A percentile compares a stretch with the other conserved stretches of the same genome.
Conservation (phyloP, 2,888 invertebrate species). For the Eupithecia subumbrata region DNA sequence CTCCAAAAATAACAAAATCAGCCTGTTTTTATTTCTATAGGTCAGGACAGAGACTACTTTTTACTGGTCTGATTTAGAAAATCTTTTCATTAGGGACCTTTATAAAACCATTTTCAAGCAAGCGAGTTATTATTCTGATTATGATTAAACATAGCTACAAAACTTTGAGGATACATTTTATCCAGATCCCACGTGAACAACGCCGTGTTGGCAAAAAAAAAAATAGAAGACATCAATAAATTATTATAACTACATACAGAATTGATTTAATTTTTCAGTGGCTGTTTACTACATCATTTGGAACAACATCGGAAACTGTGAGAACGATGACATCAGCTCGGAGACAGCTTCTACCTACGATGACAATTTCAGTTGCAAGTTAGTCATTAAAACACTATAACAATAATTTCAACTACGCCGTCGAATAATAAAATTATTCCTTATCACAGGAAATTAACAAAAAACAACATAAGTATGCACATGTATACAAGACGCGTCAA, state of each 20-base stretch:
- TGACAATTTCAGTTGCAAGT: slow-evolving; percentile 74
- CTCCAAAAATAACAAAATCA: not conserved
- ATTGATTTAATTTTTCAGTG: slow-evolving; percentile 71
- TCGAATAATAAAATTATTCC: not conserved
- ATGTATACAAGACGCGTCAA: too few relatives aligned
- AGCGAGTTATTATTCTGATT: too few relatives aligned
- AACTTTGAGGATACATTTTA: not conserved
- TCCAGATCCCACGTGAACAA: too few relatives aligned
- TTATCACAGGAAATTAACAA: not conserved
- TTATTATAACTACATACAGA: not conserved
- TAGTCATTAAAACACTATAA: slow-evolving; percentile 34
- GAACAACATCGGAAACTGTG: slow-evolving; percentile 87
- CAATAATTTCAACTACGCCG: not conserved
- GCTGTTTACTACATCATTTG: slow-evolving; percentile 90
- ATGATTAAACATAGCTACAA: too few relatives aligned
- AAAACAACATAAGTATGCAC: not conserved
- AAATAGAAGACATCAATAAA: too few relatives aligned
- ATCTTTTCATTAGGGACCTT: too few relatives aligned
- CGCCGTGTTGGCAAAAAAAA: not conserved
- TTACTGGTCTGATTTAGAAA: not conserved
- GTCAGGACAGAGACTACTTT: not conserved
- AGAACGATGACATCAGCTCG: slow-evolving; percentile 65
- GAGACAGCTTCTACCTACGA: slow-evolving; percentile 64
- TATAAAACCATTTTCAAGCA: too few relatives aligned
- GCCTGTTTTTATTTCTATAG: not conserved